Evolutionary conservation across 2,797 vertebrate genomes (phyloP), one percentile per base, ranked within the genome.

Genomic region (Lacerta viridis): DNA sequence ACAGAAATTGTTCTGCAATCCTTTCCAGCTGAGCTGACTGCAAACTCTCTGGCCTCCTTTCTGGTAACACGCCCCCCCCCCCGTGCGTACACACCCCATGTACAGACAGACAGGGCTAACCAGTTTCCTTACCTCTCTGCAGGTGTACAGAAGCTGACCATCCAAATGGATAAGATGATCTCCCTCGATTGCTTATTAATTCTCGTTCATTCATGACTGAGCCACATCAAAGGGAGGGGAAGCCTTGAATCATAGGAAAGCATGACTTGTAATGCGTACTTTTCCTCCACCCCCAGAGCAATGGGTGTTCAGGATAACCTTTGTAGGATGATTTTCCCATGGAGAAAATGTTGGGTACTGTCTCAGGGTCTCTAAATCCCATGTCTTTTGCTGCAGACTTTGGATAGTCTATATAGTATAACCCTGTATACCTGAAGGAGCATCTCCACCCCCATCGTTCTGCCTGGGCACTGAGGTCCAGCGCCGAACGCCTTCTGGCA

Each of bases 151-250:
- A 11, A 66, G 18, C 10, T 86, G 75, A 68, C 84, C 75, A 46
- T 78, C 39, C 29, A 25, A 46, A 77, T 20, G 18, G 27, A 29
- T 66, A 75, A 27, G 39, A 27, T 13, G 64, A 46, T 43, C 79
- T 36, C 36, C 39, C 43, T 25, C 39, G 64, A 79, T 18, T 36
- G 43, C 76, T 68, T 79, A 50, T 46, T 50, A 79, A 25, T 86
- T 17, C 64, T 33, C 64, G n/a, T 78, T 55, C 23, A 7, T 69
- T 36, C 20, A 86, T 10, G n/a, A 79, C 23, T 20, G 33, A 79
- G 10, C 76, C 27, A 85, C 84, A 85, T 77, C 74, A 85, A 85
- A 77, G 74, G 23, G 25, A 85, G 39, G 2, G 15, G 33, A 61
- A 66, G 7, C 33, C 33, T 75, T 36, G 85, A 80, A 36, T 79